Base-by-base conservation (phyloP, 2,888 invertebrate species). In the Zonitis immaculata region DNA sequence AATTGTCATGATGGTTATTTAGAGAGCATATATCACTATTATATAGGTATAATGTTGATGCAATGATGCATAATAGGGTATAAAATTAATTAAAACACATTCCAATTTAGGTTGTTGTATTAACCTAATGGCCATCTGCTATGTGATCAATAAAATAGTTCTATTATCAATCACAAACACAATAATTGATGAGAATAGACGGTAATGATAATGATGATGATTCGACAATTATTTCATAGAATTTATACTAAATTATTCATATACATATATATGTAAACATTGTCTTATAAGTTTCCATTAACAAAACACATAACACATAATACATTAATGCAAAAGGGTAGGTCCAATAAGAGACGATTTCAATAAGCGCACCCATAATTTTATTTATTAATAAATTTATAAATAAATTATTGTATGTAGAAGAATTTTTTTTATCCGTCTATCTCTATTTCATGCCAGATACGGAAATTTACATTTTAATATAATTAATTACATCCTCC, bases 401-500 rank as follows among this genome's bases (percentile, higher is more conserved):
- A n/a, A n/a, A n/a, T n/a, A n/a, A 22, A 22, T 22, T 3, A 5
- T 22, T 22, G 47, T 18, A 47, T 30, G 42, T 44, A 55, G 45
- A 32, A 43, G 49, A 49, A 56, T n/a, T n/a, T n/a, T n/a, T n/a
- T n/a, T n/a, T n/a, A n/a, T n/a, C n/a, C n/a, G n/a, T n/a, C n/a
- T n/a, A n/a, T n/a, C n/a, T n/a, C n/a, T n/a, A n/a, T n/a, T n/a
- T n/a, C n/a, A n/a, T n/a, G 54, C 39, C 54, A n/a, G n/a, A 46
- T 58, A 45, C 52, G 52, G 52, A 56, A 55, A 58, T 57, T 49
- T 58, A 57, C 59, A 61, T 58, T n/a, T n/a, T 61, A 59, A 61
- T 59, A 56, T 64, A 66, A 66, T 65, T 64, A 66, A 65, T 64
- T 64, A 64, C 61, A 63, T 64, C 62, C 64, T 65, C 59, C 55